These are phyloP conservation scores for Oostethus manadensis DNA, from an alignment of 2,113 vertebrate species.

Conservation along the genomic window DNA sequence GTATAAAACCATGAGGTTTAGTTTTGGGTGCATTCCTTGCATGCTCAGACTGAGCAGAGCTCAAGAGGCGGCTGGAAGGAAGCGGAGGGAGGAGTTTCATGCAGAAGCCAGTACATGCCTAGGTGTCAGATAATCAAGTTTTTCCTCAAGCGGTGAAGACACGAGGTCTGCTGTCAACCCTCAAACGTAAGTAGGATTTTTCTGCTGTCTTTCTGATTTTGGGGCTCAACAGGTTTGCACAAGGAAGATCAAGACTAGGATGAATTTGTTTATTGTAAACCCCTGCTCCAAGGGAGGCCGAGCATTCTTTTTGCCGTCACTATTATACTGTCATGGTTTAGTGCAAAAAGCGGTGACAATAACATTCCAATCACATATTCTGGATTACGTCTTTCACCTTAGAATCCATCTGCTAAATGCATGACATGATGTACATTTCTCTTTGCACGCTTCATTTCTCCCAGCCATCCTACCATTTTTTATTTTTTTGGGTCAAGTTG, in stretches of 20 bases:
- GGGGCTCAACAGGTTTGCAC: slow-evolving; percentile 1
- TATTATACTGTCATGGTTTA: neutral
- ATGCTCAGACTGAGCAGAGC: slow-evolving; percentile 21
- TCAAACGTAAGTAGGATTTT: slow-evolving; percentile 36
- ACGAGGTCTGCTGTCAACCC: slow-evolving; percentile 11
- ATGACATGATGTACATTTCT: neutral
- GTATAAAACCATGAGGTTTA: neutral
- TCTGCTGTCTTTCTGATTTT: neutral
- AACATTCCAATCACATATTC: neutral
- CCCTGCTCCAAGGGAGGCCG: neutral
- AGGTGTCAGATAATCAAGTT: slow-evolving; percentile 9
- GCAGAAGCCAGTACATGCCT: slow-evolving; percentile 13
- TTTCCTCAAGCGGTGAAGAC: slow-evolving; percentile 10
- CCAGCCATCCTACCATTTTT: neutral
- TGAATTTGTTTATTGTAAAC: neutral
- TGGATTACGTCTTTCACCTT: neutral
- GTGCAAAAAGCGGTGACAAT: neutral
- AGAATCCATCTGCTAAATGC: neutral
- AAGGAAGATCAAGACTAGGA: neutral
- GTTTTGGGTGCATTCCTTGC: slow-evolving; percentile 30
- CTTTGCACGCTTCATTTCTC: neutral
- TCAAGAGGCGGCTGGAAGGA: slow-evolving; percentile 12
- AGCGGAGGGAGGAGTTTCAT: slow-evolving; percentile 47
- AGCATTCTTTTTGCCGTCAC: no score
- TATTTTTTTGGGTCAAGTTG: no score